These are phyloP conservation scores for Pristionchus arcanus DNA, from an alignment of 2,888 invertebrate genomes.

Conservation along the genomic window DNA sequence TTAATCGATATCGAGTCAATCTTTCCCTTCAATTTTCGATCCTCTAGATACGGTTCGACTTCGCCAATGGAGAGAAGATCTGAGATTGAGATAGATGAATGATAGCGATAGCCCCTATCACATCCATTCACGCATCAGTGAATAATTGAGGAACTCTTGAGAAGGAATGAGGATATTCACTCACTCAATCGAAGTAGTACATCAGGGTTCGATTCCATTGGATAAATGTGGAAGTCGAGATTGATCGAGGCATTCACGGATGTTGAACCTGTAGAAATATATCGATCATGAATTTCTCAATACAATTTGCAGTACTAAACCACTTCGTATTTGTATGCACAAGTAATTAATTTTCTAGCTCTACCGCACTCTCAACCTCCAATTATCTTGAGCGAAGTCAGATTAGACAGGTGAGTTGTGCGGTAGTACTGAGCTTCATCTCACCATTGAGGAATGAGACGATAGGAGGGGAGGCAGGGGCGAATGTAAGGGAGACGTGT, in stretches of 20 bases:
- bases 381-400: background rate
- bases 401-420: background rate
- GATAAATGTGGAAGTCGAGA: conserved; percentile 54
- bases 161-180: background rate
- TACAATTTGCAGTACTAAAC: too few species aligned
- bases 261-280: background rate
- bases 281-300: background rate
- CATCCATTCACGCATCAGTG: background rate
- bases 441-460: conserved; percentile 22
- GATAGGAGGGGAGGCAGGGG: background rate
- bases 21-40: conserved; percentile 40
- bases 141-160: background rate
- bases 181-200: conserved; percentile 31
- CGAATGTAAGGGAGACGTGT: conserved; percentile 46
- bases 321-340: background rate
- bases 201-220: conserved; percentile 41
- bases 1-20: conserved; percentile 17
- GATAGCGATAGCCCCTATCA: conserved; percentile 12
- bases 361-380: background rate
- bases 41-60: conserved; percentile 44
- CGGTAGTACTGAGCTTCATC: background rate
- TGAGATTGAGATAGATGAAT: conserved; percentile 1
- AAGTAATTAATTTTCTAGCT: background rate
- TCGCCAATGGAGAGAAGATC: conserved; percentile 18
- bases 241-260: conserved; percentile 8